A percentile compares a stretch with the other conserved stretches of the same genome.
Conservation (phyloP, 2,113 vertebrate genomes). For the Platichthys flesus region DNA sequence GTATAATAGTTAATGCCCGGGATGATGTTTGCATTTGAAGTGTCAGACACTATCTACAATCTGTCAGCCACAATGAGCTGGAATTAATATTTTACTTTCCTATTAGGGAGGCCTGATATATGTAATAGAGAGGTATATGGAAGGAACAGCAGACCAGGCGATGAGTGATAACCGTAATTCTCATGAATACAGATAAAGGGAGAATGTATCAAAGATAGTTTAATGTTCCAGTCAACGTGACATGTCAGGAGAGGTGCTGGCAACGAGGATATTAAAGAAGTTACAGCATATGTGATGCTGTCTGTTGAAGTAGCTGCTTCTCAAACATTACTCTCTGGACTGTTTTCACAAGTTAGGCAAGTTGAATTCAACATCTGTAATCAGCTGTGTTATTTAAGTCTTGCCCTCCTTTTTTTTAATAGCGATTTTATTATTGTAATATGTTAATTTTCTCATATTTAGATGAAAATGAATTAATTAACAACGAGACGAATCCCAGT, state of each 20-base stretch:
- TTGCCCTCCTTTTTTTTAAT: neutral
- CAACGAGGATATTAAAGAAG: constrained; percentile 26
- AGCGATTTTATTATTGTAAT: neutral
- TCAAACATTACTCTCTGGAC: constrained; percentile 7
- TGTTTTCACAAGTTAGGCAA: constrained; percentile 10
- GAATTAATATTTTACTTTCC: constrained; percentile 80
- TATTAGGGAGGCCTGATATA: constrained; percentile 66
- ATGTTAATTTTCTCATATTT: constrained; percentile 11
- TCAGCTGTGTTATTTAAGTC: constrained; percentile 32
- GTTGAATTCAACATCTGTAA: constrained; percentile 14
- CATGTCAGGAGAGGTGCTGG: constrained; percentile 18
- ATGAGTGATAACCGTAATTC: constrained; percentile 47
- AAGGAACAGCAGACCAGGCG: constrained; percentile 35
- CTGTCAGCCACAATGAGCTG: constrained; percentile 62
- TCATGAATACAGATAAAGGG: constrained; percentile 44
- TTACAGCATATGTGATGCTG: constrained; percentile 13
- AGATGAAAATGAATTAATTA: constrained; percentile 28
- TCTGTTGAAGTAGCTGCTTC: constrained; percentile 5
- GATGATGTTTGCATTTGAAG: constrained; percentile 64
- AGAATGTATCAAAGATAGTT: constrained; percentile 33
- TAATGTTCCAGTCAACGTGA: constrained; percentile 35
- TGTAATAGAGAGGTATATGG: constrained; percentile 67
- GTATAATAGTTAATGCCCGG: constrained; percentile 64
- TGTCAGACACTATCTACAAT: constrained; percentile 48
- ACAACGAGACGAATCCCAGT: neutral